These are phyloP conservation scores for Ardeotis arabs DNA, from an alignment of 2,113 vertebrate species.

Conservation along the genomic window DNA sequence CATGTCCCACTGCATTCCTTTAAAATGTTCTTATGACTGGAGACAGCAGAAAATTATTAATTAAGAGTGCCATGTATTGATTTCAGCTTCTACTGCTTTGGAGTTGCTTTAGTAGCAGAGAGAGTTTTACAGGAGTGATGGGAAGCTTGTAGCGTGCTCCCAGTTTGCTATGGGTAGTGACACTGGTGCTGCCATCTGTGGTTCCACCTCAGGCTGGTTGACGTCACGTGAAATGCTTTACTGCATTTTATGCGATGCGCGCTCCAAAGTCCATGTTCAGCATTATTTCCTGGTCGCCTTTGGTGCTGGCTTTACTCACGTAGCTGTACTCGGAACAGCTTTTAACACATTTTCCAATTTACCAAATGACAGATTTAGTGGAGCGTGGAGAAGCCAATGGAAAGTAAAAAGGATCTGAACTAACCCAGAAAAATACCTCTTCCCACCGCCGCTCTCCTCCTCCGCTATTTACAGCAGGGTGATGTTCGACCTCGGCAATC, in stretches of 20 bases:
- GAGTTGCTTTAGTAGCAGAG: background rate
- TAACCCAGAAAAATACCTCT: background rate
- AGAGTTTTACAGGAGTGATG: background rate
- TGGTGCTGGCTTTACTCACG: background rate
- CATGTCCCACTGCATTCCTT: background rate
- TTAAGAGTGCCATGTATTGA: background rate
- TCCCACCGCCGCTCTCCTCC: background rate
- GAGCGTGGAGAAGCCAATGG: background rate
- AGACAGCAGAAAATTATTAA: background rate
- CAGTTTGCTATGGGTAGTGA: accelerated
- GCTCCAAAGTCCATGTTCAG: accelerated
- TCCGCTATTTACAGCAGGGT: background rate
- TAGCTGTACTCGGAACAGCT: background rate
- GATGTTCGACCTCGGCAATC: accelerated
- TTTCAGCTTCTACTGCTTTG: background rate
- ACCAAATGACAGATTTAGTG: background rate
- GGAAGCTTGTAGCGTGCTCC: background rate
- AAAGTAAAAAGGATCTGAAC: background rate
- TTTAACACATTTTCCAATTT: background rate
- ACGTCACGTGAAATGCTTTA: accelerated
- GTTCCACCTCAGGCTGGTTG: accelerated
- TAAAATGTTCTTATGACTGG: background rate
- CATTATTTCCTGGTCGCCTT: accelerated
- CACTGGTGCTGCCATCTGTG: accelerated
- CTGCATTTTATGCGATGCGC: accelerated